These are phyloP conservation scores for Pachliopta kotzebuea DNA, from an alignment of 2,888 invertebrate species.

Conservation along the genomic window DNA sequence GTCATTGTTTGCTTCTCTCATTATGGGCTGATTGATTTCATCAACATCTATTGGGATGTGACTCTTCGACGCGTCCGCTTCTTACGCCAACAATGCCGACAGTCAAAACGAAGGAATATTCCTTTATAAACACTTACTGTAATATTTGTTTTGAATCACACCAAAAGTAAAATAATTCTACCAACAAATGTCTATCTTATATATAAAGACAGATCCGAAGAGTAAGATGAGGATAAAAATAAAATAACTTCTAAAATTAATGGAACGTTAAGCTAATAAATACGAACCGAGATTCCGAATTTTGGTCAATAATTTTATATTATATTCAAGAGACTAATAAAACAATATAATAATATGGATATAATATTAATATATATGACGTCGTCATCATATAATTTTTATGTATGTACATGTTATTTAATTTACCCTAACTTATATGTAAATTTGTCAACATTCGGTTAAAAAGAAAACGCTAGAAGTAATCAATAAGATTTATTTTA, in stretches of 20 bases:
- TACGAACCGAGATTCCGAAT: background rate
- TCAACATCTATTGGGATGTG: slow-evolving; percentile 38
- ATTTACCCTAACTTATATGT: too few species aligned
- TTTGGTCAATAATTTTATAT: background rate
- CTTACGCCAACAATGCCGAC: slow-evolving; percentile 6
- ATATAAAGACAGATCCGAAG: background rate
- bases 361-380: too few species aligned
- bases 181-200: background rate
- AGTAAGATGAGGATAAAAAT: background rate
- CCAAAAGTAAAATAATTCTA: background rate
- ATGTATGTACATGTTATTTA: too few species aligned
- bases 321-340: background rate
- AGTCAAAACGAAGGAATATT: background rate
- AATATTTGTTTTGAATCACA: background rate
- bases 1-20: slow-evolving; percentile 77
- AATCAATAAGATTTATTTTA: too few species aligned
- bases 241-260: background rate
- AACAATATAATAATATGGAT: too few species aligned
- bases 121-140: background rate
- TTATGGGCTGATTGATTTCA: slow-evolving; percentile 75
- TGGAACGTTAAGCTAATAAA: background rate
- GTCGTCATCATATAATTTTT: too few species aligned
- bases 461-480: too few species aligned
- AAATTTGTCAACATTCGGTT: too few species aligned
- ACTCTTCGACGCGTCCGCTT: slow-evolving; percentile 15